Conservation (phyloP, 2,797 vertebrate species). For the Chiroxiphia lanceolata region DNA sequence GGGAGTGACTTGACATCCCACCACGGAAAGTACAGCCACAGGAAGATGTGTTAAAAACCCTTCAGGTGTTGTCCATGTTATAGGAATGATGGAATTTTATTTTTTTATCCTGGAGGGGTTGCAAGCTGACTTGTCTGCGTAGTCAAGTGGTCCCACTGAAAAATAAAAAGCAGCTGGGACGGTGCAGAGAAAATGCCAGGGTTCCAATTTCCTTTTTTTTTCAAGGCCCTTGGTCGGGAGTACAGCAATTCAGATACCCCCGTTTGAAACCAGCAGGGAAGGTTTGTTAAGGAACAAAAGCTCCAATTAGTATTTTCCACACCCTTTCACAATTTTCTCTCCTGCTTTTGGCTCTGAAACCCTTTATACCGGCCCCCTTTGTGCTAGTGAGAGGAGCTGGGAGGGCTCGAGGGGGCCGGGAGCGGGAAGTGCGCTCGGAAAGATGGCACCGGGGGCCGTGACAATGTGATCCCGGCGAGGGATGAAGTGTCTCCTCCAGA, state of each 20-base stretch:
- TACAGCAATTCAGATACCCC: constrained; percentile 76
- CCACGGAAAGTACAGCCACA: background rate
- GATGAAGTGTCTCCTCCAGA: constrained; percentile 25
- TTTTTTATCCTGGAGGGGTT: constrained; percentile 25
- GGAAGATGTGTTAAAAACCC: background rate
- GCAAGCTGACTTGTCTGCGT: constrained; percentile 60
- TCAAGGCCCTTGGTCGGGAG: constrained; percentile 73
- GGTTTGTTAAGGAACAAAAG: constrained; percentile 81
- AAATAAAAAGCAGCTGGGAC: constrained; percentile 54
- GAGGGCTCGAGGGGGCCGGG: constrained; percentile 21
- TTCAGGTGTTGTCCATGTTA: constrained; percentile 16
- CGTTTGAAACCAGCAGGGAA: constrained; percentile 80
- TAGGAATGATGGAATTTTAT: background rate
- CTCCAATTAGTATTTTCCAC: constrained; percentile 84
- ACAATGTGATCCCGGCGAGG: constrained; percentile 5
- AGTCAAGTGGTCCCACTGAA: constrained; percentile 65
- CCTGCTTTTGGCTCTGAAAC: constrained; percentile 73
- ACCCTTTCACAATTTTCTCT: constrained; percentile 82
- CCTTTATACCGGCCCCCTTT: constrained; percentile 75
- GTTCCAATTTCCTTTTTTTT: constrained; percentile 72
- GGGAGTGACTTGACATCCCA: background rate
- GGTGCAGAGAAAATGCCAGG: constrained; percentile 58
- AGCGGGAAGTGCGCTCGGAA: background rate
- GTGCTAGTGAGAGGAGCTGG: constrained; percentile 68
- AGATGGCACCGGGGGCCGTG: constrained; percentile 35